Conservation (phyloP, 2,113 vertebrate species). For the Laticauda colubrina region DNA sequence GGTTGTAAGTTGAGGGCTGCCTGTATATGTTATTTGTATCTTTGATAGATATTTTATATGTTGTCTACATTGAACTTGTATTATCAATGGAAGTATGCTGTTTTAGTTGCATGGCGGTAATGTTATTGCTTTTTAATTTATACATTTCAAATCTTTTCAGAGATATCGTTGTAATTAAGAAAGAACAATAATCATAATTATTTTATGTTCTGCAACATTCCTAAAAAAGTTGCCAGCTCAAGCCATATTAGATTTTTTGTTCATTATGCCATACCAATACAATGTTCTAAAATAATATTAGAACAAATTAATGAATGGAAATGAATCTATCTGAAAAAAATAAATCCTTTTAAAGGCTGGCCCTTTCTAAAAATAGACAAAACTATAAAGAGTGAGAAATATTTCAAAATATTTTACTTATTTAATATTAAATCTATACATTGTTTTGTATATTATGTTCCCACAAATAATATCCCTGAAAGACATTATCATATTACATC, state of each 20-base stretch:
- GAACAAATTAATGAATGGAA: constrained; percentile 21
- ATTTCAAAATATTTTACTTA: constrained; percentile 8
- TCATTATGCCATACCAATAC: constrained; percentile 25
- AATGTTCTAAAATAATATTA: constrained; percentile 37
- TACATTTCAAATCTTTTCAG: constrained; percentile 45
- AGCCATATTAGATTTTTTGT: constrained; percentile 43
- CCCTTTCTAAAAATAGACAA: constrained; percentile 1
- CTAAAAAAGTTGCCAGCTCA: constrained; percentile 25
- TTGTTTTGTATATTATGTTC: background rate
- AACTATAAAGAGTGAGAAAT: background rate
- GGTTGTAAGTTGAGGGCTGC: background rate
- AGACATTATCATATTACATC: background rate
- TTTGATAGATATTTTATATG: constrained; percentile 42
- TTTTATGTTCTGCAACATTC: constrained; percentile 39
- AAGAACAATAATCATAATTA: constrained; percentile 55
- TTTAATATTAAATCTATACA: background rate
- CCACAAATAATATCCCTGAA: background rate
- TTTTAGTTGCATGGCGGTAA: constrained; percentile 43
- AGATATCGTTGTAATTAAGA: constrained; percentile 52
- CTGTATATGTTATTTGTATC: constrained; percentile 49
- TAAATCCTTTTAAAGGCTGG: constrained; percentile 30
- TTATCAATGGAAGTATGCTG: constrained; percentile 55
- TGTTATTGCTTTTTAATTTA: constrained; percentile 54
- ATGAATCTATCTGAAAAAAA: constrained; percentile 27
- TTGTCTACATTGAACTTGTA: constrained; percentile 49